These are phyloP conservation scores for Herpetotheres cachinnans DNA, from an alignment of 2,113 vertebrate species.

Conservation along the genomic window DNA sequence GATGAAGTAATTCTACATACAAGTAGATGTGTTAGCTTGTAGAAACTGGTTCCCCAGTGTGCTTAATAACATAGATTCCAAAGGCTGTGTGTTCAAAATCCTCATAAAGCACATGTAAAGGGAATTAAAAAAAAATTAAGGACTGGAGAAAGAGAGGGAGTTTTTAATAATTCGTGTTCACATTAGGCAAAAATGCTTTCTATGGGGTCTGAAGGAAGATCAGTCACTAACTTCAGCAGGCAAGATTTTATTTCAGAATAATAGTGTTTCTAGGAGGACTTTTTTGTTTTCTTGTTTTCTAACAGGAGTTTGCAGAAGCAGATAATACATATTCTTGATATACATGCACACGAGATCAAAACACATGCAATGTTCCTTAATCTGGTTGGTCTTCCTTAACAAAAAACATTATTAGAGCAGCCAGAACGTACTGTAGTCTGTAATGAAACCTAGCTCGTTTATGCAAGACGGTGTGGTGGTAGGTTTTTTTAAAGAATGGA, in stretches of 20 bases:
- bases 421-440: neutral
- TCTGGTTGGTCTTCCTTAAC: neutral
- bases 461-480: neutral
- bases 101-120: neutral
- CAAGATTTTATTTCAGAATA: neutral
- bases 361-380: neutral
- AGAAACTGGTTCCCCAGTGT: neutral
- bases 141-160: neutral
- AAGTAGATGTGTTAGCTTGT: neutral
- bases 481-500: neutral
- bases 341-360: neutral
- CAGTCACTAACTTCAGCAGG: neutral
- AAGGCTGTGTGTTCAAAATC: neutral
- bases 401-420: neutral
- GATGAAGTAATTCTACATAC: neutral
- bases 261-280: neutral
- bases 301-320: neutral
- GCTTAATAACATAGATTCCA: neutral
- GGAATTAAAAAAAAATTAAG: neutral
- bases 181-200: neutral
- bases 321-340: neutral
- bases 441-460: neutral
- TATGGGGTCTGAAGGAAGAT: neutral
- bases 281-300: neutral
- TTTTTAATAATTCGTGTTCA: neutral